Evolutionary conservation across 1,140 invertebrate genomes (phyloP), one percentile per base, ranked within the genome.

Genomic region (Manduca sexta): DNA sequence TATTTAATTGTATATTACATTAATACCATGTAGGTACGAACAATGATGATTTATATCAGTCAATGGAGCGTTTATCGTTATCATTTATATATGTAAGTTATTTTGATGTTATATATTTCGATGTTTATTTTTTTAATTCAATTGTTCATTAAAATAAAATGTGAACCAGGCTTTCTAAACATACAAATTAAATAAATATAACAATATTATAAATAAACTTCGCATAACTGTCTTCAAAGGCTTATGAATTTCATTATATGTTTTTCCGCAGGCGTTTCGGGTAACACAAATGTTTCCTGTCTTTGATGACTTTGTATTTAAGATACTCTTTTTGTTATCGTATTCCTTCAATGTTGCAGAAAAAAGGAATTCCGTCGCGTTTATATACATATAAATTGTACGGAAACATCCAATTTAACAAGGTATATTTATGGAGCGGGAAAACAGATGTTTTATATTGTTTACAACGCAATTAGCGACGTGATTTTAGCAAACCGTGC

Each of bases 321-420:
- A 13, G 26, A 43, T 45, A 29, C 17, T 44, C 45, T 48, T 52
- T 56, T 57, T 55, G 29, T 49, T 37, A 34, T 45, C 33, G 29
- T 21, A n/a, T 39, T 40, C 17, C 38, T 35, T 8, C 40, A 7
- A 13, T 10, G 30, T 29, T 18, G 45, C 42, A 37, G 29, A 49
- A 55, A 37, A 53, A 47, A 53, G 51, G 42, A 26, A 40, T 45
- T 45, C 43, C 21, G 1, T 45, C 12, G 38, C 37, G 18, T 26
- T 45, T 42, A 51, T 40, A 31, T 51, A 51, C 34, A 31, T 51
- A 51, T 40, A 21, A 42, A 26, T n/a, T 13, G 31, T 3, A 45
- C 26, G 16, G 34, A 21, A 56, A 56, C 51, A 51, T 44, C 10
- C 33, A 39, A 12, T 16, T 29, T 38, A 34, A 52, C 52, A 48